Evolutionary conservation across 1,140 invertebrate genomes (phyloP).

Genomic region (Drosophila punjabiensis): DNA sequence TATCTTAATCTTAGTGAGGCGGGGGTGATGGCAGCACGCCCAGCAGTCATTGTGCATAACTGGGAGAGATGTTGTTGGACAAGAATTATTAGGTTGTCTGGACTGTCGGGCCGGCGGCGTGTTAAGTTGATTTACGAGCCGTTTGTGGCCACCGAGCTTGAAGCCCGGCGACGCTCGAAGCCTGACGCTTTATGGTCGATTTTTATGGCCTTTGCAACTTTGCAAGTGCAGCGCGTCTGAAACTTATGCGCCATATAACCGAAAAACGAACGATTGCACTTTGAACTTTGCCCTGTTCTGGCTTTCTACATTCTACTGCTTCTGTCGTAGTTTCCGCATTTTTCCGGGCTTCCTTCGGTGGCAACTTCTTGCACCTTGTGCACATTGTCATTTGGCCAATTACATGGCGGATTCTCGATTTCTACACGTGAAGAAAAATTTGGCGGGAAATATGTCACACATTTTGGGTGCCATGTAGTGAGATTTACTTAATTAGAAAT

Average conservation of each 20-base stretch:
- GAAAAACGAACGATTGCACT: constrained; percentile 53
- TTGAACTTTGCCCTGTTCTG: constrained; percentile 26
- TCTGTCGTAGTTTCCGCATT: constrained; percentile 24
- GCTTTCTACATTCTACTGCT: background rate
- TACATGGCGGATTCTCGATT: constrained; percentile 50
- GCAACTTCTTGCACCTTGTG: constrained; percentile 65
- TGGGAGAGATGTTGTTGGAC: constrained; percentile 53
- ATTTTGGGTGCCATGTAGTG: too few species aligned
- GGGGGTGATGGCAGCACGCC: constrained; percentile 6
- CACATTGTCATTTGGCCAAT: constrained; percentile 73
- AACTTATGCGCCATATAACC: constrained; percentile 77
- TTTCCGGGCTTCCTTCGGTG: constrained; percentile 15
- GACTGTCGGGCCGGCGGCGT: constrained; percentile 45
- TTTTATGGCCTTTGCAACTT: constrained; percentile 75
- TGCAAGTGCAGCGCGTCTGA: constrained; percentile 59
- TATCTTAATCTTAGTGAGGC: constrained; percentile 67
- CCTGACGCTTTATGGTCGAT: constrained; percentile 66
- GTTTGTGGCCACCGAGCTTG: constrained; percentile 39
- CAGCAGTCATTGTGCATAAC: constrained; percentile 69
- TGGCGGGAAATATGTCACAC: background rate
- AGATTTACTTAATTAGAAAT: too few species aligned
- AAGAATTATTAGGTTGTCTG: constrained; percentile 73
- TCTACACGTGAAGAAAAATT: constrained; percentile 1
- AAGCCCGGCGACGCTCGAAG: constrained; percentile 24
- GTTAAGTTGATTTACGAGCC: constrained; percentile 71